phyloP scores from a whole-genome alignment of 2,888 invertebrate genomes.

The Diploptera punctata region DNA sequence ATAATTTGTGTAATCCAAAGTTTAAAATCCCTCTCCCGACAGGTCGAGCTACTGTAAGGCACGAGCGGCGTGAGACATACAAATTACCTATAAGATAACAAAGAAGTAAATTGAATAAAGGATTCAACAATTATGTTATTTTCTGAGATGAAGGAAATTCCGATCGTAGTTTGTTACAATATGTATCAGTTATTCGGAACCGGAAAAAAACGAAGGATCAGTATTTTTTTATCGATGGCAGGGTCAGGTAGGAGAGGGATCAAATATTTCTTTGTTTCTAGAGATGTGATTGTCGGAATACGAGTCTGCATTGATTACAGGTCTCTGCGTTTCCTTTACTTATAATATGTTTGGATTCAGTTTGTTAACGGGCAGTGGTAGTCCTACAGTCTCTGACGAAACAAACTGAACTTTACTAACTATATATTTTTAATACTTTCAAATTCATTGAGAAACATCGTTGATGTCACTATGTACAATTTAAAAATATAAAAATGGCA shows the following conservation, averaged over 20 bases:
- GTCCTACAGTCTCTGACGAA: background rate
- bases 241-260: background rate
- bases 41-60: no score
- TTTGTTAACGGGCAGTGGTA: background rate
- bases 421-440: no score
- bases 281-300: conserved; percentile 9
- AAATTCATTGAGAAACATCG: no score
- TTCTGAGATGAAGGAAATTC: background rate
- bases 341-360: background rate
- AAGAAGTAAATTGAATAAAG: no score
- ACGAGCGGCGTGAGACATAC: no score
- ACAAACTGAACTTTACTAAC: no score
- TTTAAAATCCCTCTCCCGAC: no score
- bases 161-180: background rate
- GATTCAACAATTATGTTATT: no score
- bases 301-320: conserved; percentile 5
- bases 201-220: background rate
- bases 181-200: background rate
- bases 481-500: no score
- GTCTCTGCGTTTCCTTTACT: conserved; percentile 7
- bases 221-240: background rate
- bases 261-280: background rate
- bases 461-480: no score
- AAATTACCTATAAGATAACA: no score
- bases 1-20: no score